Base-by-base conservation (phyloP, 2,113 vertebrate species). In the Acanthisitta chloris region DNA sequence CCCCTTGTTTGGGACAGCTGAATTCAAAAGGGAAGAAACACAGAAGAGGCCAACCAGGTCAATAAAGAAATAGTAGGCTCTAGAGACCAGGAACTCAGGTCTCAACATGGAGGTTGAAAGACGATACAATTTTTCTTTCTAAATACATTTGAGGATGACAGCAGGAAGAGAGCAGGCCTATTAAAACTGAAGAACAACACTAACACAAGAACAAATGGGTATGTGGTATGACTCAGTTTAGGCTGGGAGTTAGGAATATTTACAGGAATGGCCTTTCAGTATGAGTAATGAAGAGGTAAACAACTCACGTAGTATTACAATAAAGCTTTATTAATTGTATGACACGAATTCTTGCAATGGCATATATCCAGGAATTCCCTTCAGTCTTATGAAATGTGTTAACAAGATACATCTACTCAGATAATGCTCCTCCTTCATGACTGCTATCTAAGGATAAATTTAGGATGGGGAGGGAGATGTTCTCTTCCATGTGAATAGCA, bases 191-290 rank as follows among this genome's bases (percentile, higher is more conserved):
- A 64, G 40, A 81, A 31, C 33, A 81, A 7, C 46, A 45, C 43
- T 84, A 81, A 70, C 34, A 67, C 16, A 40, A 71, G 85, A 90
- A 82, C 36, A 90, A 96, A 93, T 72, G 52, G 7, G 1, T 79
- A 48, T 64, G 55, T 67, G n/a, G 14, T 40, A 88, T 90, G 90
- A 93, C 73, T 96, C 87, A 93, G 52, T 67, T 85, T 48, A 91
- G 62, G 66, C 67, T 90, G 85, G 45, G 90, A 94, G 49, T 57
- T 77, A 90, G 42, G 79, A 88, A 77, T 88, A 92, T 94, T 97
- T 92, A 88, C 85, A 77, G 86, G 79, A 96, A 90, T 57, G 49
- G 64, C 76, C 94, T 94, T 93, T 93, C 88, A 92, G 54, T 58
- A 78, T 70, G 86, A 94, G 64, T 88, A 83, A 77, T 80, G 76